A percentile compares a stretch with the other conserved stretches of the same genome.
Conservation (phyloP, 2,113 vertebrate species). For the Chaetorhynchus papuensis region DNA sequence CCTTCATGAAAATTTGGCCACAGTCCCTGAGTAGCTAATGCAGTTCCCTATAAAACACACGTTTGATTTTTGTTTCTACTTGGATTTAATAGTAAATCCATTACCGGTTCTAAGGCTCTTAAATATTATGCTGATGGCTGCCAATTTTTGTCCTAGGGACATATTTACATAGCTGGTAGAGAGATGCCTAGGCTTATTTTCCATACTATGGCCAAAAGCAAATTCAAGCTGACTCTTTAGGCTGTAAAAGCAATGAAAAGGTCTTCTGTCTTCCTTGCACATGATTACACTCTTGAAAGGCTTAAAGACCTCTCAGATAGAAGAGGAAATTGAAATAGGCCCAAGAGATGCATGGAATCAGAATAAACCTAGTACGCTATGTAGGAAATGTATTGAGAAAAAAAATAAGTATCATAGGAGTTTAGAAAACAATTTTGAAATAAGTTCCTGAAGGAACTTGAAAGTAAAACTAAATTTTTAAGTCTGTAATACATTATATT, state of each 20-base stretch:
- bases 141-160: background rate
- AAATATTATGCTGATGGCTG: background rate
- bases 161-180: background rate
- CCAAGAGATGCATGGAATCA: background rate
- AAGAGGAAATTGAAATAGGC: background rate
- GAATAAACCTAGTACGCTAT: background rate
- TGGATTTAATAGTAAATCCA: background rate
- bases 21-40: background rate
- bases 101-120: background rate
- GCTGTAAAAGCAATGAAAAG: background rate
- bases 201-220: background rate
- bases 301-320: background rate
- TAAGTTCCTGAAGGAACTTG: background rate
- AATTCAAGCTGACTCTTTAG: background rate
- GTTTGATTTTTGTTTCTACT: conserved; percentile 12
- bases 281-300: background rate
- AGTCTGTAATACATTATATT: background rate
- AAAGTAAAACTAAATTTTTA: background rate
- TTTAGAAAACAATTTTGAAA: background rate
- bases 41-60: background rate
- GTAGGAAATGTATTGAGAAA: background rate
- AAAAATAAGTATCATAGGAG: background rate
- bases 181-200: background rate
- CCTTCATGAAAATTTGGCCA: background rate
- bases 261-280: background rate